Evolutionary conservation across 2,888 invertebrate species (phyloP), one percentile per base, ranked within the genome.

Genomic region (Cabera pusaria): DNA sequence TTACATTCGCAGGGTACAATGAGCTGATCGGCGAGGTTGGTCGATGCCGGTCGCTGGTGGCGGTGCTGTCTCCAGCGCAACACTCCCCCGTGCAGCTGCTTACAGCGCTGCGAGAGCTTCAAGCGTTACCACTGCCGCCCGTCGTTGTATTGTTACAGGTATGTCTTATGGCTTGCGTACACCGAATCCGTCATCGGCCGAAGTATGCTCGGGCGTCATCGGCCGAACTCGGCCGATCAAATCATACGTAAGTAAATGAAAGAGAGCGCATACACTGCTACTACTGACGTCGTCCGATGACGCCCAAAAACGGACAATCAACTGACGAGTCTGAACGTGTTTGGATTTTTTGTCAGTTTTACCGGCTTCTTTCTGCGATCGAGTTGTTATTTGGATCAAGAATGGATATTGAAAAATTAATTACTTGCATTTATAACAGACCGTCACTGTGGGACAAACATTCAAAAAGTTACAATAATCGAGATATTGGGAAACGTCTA

Each of bases 1-100:
- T n/a, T n/a, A n/a, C n/a, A n/a, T n/a, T n/a, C n/a, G n/a, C 76
- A 92, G 91, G 91, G 92, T 82, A 81, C 61, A 63, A 73, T 42
- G 87, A 88, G 59, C 71, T 91, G 32, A 71, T 74, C 8, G 62
- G 76, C 1, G 82, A 82, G 49, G 73, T 77, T 26, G 38, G 54
- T 0, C 80, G 88, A 0, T 86, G 90, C 36, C 79, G 86, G 1
- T 74, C 85, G 24, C 56, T 85, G 56, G 80, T 89, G 49, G 79
- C 74, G 10, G 88, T 90, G 44, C 47, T 90, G 48, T 89, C 89
- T 1, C 89, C 90, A 20, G 66, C 78, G 51, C 86, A 86, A 61
- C 71, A 85, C 70, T 56, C 79, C 5, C 63, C 87, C 33, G 68
- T 61, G 43, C 82, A 84, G 54, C 73, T 90, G 38, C 75, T 85